These are phyloP conservation scores for Drosophila sturtevanti DNA, from an alignment of 1,140 invertebrate species.

Conservation along the genomic window DNA sequence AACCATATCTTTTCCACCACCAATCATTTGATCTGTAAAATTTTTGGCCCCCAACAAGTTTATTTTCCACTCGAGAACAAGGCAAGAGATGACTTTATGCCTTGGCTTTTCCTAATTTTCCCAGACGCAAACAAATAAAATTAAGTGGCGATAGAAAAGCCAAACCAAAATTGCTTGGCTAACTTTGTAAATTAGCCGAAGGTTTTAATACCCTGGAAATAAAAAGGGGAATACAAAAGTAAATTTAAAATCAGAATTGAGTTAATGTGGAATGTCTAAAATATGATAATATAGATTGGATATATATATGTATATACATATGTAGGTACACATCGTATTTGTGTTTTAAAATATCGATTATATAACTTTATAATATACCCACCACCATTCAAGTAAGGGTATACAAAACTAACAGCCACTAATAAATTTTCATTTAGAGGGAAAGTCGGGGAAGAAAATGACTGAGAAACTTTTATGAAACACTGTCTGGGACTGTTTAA, in stretches of 20 bases:
- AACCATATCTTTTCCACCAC: not conserved
- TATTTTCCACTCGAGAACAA: slow-evolving; percentile 37
- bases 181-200: not conserved
- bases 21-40: slow-evolving; percentile 14
- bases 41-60: slow-evolving; percentile 32
- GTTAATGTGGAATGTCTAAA: too few species aligned
- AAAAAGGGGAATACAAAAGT: too few species aligned
- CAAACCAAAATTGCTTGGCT: slow-evolving; percentile 2
- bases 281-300: too few species aligned
- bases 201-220: not conserved
- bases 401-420: slow-evolving; percentile 37
- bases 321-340: too few species aligned
- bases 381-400: not conserved
- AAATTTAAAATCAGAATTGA: too few species aligned
- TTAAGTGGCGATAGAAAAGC: slow-evolving; percentile 39
- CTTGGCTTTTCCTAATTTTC: slow-evolving; percentile 26
- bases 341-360: too few species aligned
- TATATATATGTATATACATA: too few species aligned
- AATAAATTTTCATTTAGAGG: slow-evolving; percentile 60
- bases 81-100: slow-evolving; percentile 32
- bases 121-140: slow-evolving; percentile 59
- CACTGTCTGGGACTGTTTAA: slow-evolving; percentile 4
- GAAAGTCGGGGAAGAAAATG: slow-evolving; percentile 21
- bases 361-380: not conserved
- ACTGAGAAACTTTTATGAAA: slow-evolving; percentile 26